phyloP scores from a whole-genome alignment of 1,140 invertebrate species.

The Stegodyphus mimosarum region DNA sequence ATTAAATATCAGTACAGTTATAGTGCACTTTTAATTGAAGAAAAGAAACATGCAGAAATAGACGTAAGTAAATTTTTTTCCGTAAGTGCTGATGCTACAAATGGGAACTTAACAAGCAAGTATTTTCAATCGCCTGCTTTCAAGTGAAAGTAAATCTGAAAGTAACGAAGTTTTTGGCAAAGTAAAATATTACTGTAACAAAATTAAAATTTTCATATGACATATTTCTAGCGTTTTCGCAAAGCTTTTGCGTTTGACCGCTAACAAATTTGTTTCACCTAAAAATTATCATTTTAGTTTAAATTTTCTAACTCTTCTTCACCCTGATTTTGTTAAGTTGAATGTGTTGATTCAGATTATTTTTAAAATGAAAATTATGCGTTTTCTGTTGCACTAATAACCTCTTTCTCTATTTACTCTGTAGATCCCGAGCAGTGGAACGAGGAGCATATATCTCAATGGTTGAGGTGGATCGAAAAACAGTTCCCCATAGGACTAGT shows the following conservation, averaged over 20 bases:
- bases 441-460: background rate
- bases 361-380: too few species aligned
- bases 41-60: too few species aligned
- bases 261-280: background rate
- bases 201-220: too few species aligned
- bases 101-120: too few species aligned
- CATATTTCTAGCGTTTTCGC: background rate
- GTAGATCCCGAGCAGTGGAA: background rate
- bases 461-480: background rate
- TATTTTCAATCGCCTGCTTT: too few species aligned
- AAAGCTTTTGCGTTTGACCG: background rate
- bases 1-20: too few species aligned
- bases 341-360: background rate
- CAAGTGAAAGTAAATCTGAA: too few species aligned
- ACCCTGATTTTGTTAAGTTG: background rate
- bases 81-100: too few species aligned
- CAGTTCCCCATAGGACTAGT: background rate
- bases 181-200: too few species aligned
- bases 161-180: too few species aligned
- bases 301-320: background rate
- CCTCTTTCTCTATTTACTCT: background rate
- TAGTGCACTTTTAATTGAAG: too few species aligned
- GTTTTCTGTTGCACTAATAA: background rate
- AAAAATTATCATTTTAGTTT: background rate
- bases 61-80: too few species aligned